These are phyloP conservation scores for Cephus spinipes DNA, from an alignment of 2,888 invertebrate species.

Conservation along the genomic window DNA sequence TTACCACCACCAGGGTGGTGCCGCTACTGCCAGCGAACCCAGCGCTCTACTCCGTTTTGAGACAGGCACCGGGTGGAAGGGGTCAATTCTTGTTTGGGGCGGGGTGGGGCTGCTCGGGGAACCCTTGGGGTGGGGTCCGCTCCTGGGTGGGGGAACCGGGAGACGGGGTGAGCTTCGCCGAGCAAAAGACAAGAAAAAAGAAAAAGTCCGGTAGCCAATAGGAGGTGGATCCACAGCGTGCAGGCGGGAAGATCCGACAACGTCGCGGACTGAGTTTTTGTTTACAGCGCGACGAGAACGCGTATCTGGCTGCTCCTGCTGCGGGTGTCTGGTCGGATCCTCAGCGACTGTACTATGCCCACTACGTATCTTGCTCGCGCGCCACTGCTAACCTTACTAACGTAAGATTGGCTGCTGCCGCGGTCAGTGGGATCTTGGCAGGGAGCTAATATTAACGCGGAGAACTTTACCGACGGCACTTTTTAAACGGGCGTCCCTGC, in stretches of 20 bases:
- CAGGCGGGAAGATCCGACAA: conserved; percentile 62
- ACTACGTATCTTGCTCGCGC: too few relatives aligned
- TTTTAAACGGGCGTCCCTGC: too few relatives aligned
- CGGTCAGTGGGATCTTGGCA: too few relatives aligned
- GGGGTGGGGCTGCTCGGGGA: neutral
- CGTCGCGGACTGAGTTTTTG: conserved; percentile 62
- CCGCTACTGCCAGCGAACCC: neutral
- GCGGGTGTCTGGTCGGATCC: neutral
- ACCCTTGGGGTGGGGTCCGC: neutral
- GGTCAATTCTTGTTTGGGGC: conserved; percentile 7
- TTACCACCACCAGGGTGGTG: neutral
- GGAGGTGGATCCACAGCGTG: conserved; percentile 39
- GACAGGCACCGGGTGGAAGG: conserved; percentile 43
- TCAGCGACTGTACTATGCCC: too few relatives aligned
- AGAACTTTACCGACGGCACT: too few relatives aligned
- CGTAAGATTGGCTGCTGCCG: too few relatives aligned
- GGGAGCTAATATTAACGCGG: too few relatives aligned
- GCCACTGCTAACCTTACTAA: too few relatives aligned
- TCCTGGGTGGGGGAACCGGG: conserved; percentile 26
- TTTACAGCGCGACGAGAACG: conserved; percentile 50
- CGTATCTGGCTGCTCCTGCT: conserved; percentile 3
- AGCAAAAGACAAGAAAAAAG: conserved; percentile 39
- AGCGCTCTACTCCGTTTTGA: conserved; percentile 38
- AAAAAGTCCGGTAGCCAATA: conserved; percentile 58
- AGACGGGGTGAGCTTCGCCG: too few relatives aligned